These are phyloP conservation scores for Chionodraco myersi DNA, from an alignment of 2,113 vertebrate species.

Conservation along the genomic window DNA sequence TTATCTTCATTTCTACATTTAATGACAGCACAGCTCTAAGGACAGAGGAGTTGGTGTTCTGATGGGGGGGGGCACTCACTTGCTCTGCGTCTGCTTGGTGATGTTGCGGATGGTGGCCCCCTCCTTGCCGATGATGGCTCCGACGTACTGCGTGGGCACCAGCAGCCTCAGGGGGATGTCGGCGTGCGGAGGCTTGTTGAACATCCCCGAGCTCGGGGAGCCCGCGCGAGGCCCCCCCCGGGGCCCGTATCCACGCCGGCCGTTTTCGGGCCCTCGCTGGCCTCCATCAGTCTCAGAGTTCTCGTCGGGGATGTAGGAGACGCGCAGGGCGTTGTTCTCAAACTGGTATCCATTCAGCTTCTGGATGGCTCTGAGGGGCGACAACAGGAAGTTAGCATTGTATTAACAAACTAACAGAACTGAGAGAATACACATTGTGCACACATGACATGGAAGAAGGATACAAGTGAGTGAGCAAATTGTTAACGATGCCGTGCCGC, in stretches of 20 bases:
- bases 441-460: too few species aligned
- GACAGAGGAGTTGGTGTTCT: too few species aligned
- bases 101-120: conserved; percentile 96
- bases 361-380: conserved; percentile 89
- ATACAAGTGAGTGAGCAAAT: too few species aligned
- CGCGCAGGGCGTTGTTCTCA: conserved; percentile 91
- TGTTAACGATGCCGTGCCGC: too few species aligned
- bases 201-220: conserved; percentile 86
- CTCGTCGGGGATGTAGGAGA: conserved; percentile 95
- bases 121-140: conserved; percentile 96
- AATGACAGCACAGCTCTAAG: too few species aligned
- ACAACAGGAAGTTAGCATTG: too few species aligned
- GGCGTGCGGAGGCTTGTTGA: conserved; percentile 88
- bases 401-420: too few species aligned
- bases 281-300: conserved; percentile 80
- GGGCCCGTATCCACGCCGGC: conserved; percentile 87
- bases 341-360: conserved; percentile 95
- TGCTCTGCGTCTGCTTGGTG: conserved; percentile 97
- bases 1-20: too few species aligned
- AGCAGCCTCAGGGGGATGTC: conserved; percentile 94
- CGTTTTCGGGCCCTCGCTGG: conserved; percentile 87
- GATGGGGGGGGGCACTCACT: conserved; percentile 82
- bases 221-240: conserved; percentile 87
- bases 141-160: conserved; percentile 96
- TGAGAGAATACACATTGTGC: too few species aligned